Evolutionary conservation across 2,113 vertebrate genomes (phyloP).

Genomic region (Mellivora capensis): DNA sequence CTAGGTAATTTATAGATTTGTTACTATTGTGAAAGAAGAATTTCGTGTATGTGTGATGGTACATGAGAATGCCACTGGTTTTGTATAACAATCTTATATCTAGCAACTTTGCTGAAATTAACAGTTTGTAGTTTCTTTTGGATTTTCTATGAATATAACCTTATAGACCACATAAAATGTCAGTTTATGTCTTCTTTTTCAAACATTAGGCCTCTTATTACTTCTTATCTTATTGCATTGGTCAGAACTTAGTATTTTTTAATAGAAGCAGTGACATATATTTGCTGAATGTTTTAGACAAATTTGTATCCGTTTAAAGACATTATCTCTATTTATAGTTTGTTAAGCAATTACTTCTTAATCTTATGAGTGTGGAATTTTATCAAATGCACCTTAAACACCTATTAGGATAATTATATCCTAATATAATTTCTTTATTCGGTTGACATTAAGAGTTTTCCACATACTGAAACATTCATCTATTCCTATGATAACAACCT

Average conservation of each 20-base stretch:
- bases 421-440: neutral
- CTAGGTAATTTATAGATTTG: neutral
- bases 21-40: neutral
- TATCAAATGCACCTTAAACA: neutral
- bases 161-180: neutral
- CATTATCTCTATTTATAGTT: neutral
- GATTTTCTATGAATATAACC: neutral
- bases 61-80: neutral
- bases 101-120: neutral
- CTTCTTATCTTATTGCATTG: neutral
- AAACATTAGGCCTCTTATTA: neutral
- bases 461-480: neutral
- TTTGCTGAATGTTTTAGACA: neutral
- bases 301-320: slow-evolving; percentile 1
- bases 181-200: neutral
- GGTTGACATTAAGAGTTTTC: neutral
- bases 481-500: neutral
- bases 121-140: neutral
- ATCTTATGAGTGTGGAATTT: neutral
- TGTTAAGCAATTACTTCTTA: neutral
- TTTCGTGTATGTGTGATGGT: neutral
- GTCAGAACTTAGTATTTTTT: neutral
- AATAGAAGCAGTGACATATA: slow-evolving; percentile 11
- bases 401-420: neutral
- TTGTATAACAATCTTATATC: neutral